These are phyloP conservation scores for Protophormia terraenovae DNA, from an alignment of 2,888 invertebrate genomes.

Conservation along the genomic window DNA sequence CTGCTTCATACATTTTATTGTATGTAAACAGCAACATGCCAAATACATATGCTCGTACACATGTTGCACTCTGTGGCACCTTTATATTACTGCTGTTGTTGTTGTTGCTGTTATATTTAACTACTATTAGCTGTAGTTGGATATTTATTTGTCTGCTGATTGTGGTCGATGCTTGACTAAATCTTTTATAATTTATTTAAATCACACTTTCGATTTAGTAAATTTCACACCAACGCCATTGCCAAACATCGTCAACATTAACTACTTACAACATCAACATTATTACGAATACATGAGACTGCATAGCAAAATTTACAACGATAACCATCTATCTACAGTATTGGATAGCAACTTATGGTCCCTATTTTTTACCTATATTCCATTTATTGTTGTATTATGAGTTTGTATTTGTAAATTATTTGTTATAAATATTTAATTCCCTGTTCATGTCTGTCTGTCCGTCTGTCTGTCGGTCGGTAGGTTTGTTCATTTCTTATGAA, in stretches of 20 bases:
- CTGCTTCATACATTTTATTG: slow-evolving; percentile 32
- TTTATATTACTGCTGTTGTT: slow-evolving; percentile 12
- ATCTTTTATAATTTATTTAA: slow-evolving; percentile 63
- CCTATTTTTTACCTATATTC: background rate
- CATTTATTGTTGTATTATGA: background rate
- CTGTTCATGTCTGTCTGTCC: background rate
- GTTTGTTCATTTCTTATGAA: slow-evolving; percentile 21
- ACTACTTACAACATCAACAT: background rate
- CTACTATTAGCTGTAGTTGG: slow-evolving; percentile 56
- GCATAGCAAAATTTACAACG: slow-evolving; percentile 39
- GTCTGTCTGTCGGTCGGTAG: background rate
- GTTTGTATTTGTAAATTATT: slow-evolving; percentile 20
- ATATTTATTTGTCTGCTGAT: slow-evolving; percentile 48
- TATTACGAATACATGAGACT: background rate
- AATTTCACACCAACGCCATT: slow-evolving; percentile 63
- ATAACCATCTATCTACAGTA: slow-evolving; percentile 47
- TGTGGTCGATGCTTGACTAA: slow-evolving; percentile 33
- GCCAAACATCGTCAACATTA: slow-evolving; percentile 21
- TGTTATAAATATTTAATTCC: background rate
- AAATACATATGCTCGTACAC: slow-evolving; percentile 63
- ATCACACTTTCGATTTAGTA: slow-evolving; percentile 67
- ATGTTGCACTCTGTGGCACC: slow-evolving; percentile 64
- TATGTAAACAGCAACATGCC: slow-evolving; percentile 59
- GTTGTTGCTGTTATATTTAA: slow-evolving; percentile 52
- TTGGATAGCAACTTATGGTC: background rate